A percentile compares a stretch with the other conserved stretches of the same genome.
Conservation (phyloP, 1,140 invertebrate species). For the Apis laboriosa region DNA sequence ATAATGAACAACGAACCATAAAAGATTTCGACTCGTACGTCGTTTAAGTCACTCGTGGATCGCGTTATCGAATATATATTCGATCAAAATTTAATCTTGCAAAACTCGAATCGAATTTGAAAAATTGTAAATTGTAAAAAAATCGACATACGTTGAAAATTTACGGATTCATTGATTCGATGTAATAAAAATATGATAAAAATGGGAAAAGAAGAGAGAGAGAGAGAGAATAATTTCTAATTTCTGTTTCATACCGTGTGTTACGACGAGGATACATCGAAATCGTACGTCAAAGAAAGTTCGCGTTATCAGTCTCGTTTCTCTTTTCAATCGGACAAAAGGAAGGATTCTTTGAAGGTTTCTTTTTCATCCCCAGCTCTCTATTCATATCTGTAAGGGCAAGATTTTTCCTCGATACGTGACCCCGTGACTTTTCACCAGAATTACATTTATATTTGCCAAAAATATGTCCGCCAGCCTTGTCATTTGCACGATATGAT, state of each 20-base stretch:
- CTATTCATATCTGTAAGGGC: neutral
- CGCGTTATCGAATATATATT: no score
- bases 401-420: neutral
- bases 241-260: neutral
- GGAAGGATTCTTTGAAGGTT: neutral
- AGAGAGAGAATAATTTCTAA: neutral
- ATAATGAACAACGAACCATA: no score
- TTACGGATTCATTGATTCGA: no score
- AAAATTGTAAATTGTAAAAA: no score
- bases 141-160: no score
- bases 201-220: neutral
- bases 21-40: no score
- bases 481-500: constrained; percentile 24
- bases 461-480: constrained; percentile 7
- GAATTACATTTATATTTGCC: neutral
- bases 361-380: neutral
- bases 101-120: no score
- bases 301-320: neutral
- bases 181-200: no score
- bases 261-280: neutral
- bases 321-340: neutral
- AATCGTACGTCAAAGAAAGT: neutral
- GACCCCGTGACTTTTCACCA: neutral
- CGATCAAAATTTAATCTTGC: no score
- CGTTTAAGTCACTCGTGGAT: no score